phyloP scores from a whole-genome alignment of 1,140 invertebrate genomes.

The Hetaerina americana region DNA sequence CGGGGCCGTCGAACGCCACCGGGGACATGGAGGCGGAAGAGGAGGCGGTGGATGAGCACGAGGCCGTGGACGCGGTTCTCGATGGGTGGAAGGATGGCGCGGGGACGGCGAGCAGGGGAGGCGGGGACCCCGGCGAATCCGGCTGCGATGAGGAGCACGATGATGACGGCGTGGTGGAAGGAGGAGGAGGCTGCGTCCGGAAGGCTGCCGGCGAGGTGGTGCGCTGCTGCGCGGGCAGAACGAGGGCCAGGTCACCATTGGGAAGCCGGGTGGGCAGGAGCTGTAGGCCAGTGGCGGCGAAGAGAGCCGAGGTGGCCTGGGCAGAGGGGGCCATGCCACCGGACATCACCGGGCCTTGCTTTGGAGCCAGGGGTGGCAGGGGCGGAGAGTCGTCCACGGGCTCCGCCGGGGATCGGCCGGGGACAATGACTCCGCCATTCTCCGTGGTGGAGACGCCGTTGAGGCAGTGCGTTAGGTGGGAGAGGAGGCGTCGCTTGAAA shows the following conservation, averaged over 20 bases:
- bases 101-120: conserved; percentile 53
- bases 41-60: conserved; percentile 40
- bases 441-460: conserved; percentile 23
- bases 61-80: conserved; percentile 50
- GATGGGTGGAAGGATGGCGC: conserved; percentile 55
- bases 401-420: conserved; percentile 17
- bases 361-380: conserved; percentile 28
- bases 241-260: conserved; percentile 44
- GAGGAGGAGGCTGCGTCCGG: conserved; percentile 23
- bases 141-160: conserved; percentile 18
- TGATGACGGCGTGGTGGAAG: conserved; percentile 28
- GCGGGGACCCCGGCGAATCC: conserved; percentile 31
- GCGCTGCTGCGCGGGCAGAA: conserved; percentile 32
- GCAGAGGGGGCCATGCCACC: conserved; percentile 30
- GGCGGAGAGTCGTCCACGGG: conserved; percentile 16
- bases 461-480: conserved; percentile 58
- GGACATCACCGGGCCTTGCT: conserved; percentile 18
- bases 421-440: conserved; percentile 12
- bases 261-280: conserved; percentile 45
- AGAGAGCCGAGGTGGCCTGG: conserved; percentile 22
- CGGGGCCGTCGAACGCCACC: neutral
- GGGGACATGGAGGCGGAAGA: conserved; percentile 24
- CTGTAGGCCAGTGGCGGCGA: conserved; percentile 32
- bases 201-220: conserved; percentile 14
- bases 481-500: conserved; percentile 53